Evolutionary conservation across 2,888 invertebrate genomes (phyloP).

Genomic region (Microctonus hyperodae): DNA sequence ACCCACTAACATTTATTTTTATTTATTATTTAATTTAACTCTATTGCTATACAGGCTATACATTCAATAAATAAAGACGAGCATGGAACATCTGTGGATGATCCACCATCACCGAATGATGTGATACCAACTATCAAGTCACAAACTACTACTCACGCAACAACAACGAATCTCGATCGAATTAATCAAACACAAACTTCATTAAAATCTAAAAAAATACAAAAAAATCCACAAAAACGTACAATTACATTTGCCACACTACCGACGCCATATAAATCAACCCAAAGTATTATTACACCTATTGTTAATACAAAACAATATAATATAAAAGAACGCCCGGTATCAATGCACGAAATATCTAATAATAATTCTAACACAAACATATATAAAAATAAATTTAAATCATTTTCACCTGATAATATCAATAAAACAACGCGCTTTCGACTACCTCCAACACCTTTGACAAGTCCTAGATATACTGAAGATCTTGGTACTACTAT

Average conservation of each 20-base stretch:
- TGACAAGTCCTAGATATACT: conserved; percentile 53
- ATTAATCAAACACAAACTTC: conserved; percentile 48
- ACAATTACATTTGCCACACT: conserved; percentile 53
- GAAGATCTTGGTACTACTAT: conserved; percentile 46
- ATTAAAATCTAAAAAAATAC: conserved; percentile 48
- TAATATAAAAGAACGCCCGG: conserved; percentile 37
- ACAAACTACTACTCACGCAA: conserved; percentile 35
- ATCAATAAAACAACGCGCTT: conserved; percentile 44
- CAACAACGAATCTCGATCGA: conserved; percentile 46
- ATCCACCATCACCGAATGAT: conserved; percentile 44
- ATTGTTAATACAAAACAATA: conserved; percentile 35
- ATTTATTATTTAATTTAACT: conserved; percentile 37
- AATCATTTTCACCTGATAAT: conserved; percentile 31
- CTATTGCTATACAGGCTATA: conserved; percentile 45
- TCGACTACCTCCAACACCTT: conserved; percentile 58
- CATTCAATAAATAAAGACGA: conserved; percentile 53
- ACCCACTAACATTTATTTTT: conserved; percentile 39
- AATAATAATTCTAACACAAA: conserved; percentile 36
- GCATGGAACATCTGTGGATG: conserved; percentile 55
- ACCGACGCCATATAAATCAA: conserved; percentile 44
- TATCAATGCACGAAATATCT: conserved; percentile 43
- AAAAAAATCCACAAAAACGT: conserved; percentile 47
- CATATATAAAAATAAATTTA: conserved; percentile 36
- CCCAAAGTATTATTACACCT: conserved; percentile 31
- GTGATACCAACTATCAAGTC: conserved; percentile 32